phyloP scores from a whole-genome alignment of 2,113 vertebrate species.

The Macaca mulatta region DNA sequence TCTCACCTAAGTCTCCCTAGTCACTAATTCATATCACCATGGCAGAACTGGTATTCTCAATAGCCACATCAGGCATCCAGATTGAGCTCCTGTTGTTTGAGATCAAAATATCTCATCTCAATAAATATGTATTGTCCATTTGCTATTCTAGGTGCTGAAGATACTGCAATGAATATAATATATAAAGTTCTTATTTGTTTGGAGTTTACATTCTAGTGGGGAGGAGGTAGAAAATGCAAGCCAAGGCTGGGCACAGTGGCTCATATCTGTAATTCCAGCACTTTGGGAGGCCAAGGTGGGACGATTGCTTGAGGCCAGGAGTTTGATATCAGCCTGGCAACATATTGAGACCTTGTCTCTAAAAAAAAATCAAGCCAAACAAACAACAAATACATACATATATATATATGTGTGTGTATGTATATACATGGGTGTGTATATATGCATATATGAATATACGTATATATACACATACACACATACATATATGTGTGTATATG shows the following conservation, averaged over 20 bases:
- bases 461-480: too few relatives aligned
- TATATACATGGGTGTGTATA: too few relatives aligned
- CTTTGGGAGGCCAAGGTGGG: too few relatives aligned
- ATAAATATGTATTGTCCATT: neutral
- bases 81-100: neutral
- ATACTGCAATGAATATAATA: neutral
- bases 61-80: neutral
- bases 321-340: too few relatives aligned
- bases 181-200: neutral
- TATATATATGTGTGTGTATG: too few relatives aligned
- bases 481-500: too few relatives aligned
- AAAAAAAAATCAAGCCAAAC: too few relatives aligned
- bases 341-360: too few relatives aligned
- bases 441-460: too few relatives aligned
- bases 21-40: neutral
- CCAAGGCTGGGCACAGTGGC: neutral
- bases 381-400: too few relatives aligned
- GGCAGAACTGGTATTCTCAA: neutral
- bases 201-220: neutral
- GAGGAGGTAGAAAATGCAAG: neutral
- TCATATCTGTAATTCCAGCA: too few relatives aligned
- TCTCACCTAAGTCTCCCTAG: neutral
- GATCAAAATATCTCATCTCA: constrained; percentile 15
- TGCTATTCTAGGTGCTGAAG: neutral
- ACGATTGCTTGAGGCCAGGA: too few relatives aligned